Evolutionary conservation across 1,140 invertebrate genomes (phyloP), one percentile per base, ranked within the genome.

Genomic region (Akabosia matsudoensis): DNA sequence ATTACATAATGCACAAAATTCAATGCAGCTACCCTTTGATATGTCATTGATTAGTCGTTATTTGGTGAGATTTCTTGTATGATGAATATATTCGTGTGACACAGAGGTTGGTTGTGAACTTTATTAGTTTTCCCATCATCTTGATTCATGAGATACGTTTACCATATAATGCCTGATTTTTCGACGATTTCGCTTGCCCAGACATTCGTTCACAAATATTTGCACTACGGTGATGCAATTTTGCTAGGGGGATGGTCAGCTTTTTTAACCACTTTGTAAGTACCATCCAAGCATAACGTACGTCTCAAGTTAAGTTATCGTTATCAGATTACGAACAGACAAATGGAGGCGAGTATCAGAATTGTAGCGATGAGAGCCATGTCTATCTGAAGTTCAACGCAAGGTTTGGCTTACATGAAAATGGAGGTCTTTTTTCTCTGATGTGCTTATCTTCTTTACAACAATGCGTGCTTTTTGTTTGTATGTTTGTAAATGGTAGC

Each of bases 31-130:
- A 67, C 31, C 61, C 26, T 67, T 22, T 30, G 4, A 67, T 10
- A n/a, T 67, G 24, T n/a, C 61, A 67, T 67, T 67, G 61, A 67
- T 67, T 67, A 67, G 10, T 67, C 61, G n/a, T 67, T 31, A 67
- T 67, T 67, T 16, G 31, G 54, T 61, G 54, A n/a, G n/a, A n/a
- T 24, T n/a, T 10, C 7, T n/a, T 16, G 54, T n/a, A 61, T 10
- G 4, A 61, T 22, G 3, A 16, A 61, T 16, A 30, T 13, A 30
- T 67, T n/a, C 28, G 28, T 67, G 61, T 67, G 61, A 67, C 61
- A 67, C 28, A 30, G 61, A 7, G 30, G 30, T 30, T 67, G 61
- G 61, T 30, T 67, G 61, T 14, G 61, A 67, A 67, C 31, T 4
- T 4, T 30, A 67, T 67, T 67, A 30, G 22, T 67, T 67, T 67